phyloP scores from a whole-genome alignment of 2,797 vertebrate species.

The Argentina silus region DNA sequence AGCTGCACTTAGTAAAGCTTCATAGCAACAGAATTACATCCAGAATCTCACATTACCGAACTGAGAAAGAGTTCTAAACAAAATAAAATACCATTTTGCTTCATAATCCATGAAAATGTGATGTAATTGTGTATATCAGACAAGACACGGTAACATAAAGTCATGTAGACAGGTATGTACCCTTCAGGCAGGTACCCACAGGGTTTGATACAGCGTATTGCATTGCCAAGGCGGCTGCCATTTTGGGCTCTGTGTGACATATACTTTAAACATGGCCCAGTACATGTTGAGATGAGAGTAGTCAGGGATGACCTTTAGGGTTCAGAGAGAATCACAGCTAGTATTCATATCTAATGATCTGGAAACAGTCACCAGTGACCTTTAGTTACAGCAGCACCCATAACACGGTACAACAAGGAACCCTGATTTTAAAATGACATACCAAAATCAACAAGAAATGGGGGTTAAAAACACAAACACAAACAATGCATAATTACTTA shows the following conservation, averaged over 20 bases:
- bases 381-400: constrained; percentile 69
- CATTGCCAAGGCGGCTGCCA: constrained; percentile 55
- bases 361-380: constrained; percentile 77
- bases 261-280: constrained; percentile 37
- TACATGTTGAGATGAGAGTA: constrained; percentile 41
- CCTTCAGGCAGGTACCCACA: constrained; percentile 44
- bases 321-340: constrained; percentile 74
- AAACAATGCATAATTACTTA: constrained; percentile 31
- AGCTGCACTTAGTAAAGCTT: no score
- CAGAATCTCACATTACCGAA: no score
- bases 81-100: no score
- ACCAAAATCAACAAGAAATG: constrained; percentile 67
- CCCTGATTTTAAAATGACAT: constrained; percentile 62
- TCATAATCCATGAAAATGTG: no score
- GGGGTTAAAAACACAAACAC: constrained; percentile 7
- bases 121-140: neutral
- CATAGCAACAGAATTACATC: no score
- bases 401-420: constrained; percentile 38
- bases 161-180: constrained; percentile 39
- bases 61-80: no score
- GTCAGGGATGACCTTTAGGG: constrained; percentile 77
- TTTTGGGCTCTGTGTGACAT: constrained; percentile 65
- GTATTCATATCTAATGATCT: constrained; percentile 79
- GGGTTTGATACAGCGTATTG: constrained; percentile 33
- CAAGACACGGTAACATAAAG: constrained; percentile 55